A percentile compares a stretch with the other conserved stretches of the same genome.
Evolutionary conservation across 2,888 invertebrate species (phyloP).

Genomic region (Harpagoxenus sublaevis): DNA sequence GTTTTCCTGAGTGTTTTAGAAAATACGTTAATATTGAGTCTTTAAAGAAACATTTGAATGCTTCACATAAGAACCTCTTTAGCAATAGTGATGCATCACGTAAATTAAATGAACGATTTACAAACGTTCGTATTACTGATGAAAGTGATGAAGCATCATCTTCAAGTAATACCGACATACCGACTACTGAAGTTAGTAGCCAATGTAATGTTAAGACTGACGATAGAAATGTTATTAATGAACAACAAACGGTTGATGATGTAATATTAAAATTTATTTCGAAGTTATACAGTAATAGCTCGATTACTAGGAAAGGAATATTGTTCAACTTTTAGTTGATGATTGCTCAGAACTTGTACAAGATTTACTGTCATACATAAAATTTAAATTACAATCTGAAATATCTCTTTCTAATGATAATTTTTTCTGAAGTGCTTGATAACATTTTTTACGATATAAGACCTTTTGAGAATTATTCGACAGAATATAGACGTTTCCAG

Average conservation of each 20-base stretch:
- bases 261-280: background rate
- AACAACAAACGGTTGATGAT: background rate
- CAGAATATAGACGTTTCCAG: background rate
- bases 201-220: background rate
- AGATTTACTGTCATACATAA: background rate
- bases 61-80: background rate
- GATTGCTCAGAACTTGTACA: background rate
- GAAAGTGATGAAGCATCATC: background rate
- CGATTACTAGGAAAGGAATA: background rate
- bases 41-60: background rate
- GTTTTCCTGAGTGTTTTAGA: background rate
- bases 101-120: background rate
- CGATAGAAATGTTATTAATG: background rate
- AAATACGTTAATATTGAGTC: background rate
- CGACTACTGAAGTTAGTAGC: too few relatives aligned
- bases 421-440: background rate
- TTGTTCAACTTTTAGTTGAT: background rate
- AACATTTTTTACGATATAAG: background rate
- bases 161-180: background rate
- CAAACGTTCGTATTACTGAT: background rate
- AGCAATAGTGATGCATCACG: background rate
- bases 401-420: background rate
- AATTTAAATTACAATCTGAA: background rate
- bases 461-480: slow-evolving; percentile 1
- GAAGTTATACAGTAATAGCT: background rate